phyloP scores from a whole-genome alignment of 2,113 vertebrate genomes.

The Siphamia tubifer region DNA sequence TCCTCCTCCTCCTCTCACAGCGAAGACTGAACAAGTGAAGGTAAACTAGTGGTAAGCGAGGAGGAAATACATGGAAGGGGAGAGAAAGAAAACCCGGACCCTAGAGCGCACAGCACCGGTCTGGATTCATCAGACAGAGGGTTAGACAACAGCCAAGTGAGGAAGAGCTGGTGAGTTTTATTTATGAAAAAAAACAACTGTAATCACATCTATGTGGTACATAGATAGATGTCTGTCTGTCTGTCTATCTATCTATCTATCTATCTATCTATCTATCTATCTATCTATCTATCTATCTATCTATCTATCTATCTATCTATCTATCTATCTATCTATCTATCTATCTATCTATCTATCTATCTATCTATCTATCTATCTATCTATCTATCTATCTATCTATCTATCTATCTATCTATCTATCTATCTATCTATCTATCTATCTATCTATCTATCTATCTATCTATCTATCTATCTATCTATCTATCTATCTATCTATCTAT shows the following conservation, averaged over 20 bases:
- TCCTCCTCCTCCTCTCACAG: slow-evolving; percentile 62
- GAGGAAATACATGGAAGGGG: slow-evolving; percentile 59
- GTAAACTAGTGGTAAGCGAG: slow-evolving; percentile 49
- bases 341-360: too few relatives aligned
- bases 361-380: slow-evolving; percentile 27
- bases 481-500: slow-evolving; percentile 34
- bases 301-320: slow-evolving; percentile 45
- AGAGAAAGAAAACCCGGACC: slow-evolving; percentile 71
- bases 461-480: slow-evolving; percentile 17
- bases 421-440: slow-evolving; percentile 30
- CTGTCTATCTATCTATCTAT: too few relatives aligned
- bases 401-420: slow-evolving; percentile 45
- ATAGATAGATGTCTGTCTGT: too few relatives aligned
- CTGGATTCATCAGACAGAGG: slow-evolving; percentile 7
- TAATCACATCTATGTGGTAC: too few relatives aligned
- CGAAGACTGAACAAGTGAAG: slow-evolving; percentile 70
- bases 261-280: slow-evolving; percentile 27
- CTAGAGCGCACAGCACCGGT: slow-evolving; percentile 1
- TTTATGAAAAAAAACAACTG: too few relatives aligned
- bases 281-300: slow-evolving; percentile 34
- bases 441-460: too few relatives aligned
- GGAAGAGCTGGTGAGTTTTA: not conserved
- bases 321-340: slow-evolving; percentile 30
- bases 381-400: slow-evolving; percentile 34
- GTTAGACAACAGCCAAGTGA: not conserved